phyloP scores from a whole-genome alignment of 2,888 invertebrate species.

The Teinopalpus imperialis region DNA sequence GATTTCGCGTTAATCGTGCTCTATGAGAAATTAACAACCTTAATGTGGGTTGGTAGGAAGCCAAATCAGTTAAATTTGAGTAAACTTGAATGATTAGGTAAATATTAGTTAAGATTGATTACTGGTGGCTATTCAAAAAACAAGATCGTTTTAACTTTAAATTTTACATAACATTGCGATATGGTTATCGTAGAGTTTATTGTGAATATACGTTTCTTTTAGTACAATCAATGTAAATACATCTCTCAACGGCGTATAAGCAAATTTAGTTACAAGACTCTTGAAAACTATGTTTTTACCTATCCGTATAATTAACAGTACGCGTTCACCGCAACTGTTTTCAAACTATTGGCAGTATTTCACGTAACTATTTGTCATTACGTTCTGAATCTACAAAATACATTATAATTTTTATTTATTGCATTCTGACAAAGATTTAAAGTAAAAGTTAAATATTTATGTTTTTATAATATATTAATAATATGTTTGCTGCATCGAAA shows the following conservation, averaged over 20 bases:
- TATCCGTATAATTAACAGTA: slow-evolving; percentile 20
- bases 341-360: slow-evolving; percentile 13
- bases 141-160: too few relatives aligned
- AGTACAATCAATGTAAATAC: slow-evolving; percentile 19
- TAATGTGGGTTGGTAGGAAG: slow-evolving; percentile 10
- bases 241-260: slow-evolving; percentile 3
- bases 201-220: too few relatives aligned
- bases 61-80: slow-evolving; percentile 8
- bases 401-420: too few relatives aligned
- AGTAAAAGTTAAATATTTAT: too few relatives aligned
- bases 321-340: slow-evolving; percentile 11
- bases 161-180: too few relatives aligned
- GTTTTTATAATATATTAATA: too few relatives aligned
- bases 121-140: too few relatives aligned
- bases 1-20: slow-evolving; percentile 17
- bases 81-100: slow-evolving; percentile 13
- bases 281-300: slow-evolving; percentile 11
- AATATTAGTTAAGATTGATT: slow-evolving; percentile 18
- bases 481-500: too few relatives aligned
- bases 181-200: too few relatives aligned
- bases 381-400: neutral
- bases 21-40: slow-evolving; percentile 13
- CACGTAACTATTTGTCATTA: slow-evolving; percentile 18
- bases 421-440: too few relatives aligned
- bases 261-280: slow-evolving; percentile 9